phyloP scores from a whole-genome alignment of 1,140 invertebrate species.

The Musca vetustissima region DNA sequence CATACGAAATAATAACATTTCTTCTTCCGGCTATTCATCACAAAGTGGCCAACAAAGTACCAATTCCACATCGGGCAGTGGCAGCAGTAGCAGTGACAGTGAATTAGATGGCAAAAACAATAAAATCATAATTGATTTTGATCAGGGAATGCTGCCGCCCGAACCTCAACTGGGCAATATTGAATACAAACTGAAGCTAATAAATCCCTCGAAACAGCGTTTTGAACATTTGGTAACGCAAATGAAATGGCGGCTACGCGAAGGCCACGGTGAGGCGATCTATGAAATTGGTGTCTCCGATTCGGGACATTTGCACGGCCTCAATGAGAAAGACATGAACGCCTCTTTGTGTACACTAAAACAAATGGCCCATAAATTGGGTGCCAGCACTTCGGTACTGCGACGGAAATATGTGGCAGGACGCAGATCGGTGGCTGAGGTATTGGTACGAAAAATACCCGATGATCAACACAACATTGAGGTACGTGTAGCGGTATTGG shows the following conservation, averaged over 20 bases:
- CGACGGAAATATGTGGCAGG: constrained; percentile 57
- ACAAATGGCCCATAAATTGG: constrained; percentile 82
- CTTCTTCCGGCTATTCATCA: neutral
- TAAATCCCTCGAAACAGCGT: constrained; percentile 78
- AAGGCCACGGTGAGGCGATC: constrained; percentile 90
- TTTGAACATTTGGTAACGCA: constrained; percentile 90
- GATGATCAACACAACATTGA: constrained; percentile 91
- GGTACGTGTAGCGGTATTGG: constrained; percentile 87
- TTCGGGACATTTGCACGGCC: constrained; percentile 81
- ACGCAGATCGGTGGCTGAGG: constrained; percentile 72
- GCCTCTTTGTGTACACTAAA: constrained; percentile 80
- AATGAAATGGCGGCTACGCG: constrained; percentile 86
- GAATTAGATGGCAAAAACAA: constrained; percentile 46
- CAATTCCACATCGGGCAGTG: constrained; percentile 1
- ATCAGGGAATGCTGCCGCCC: constrained; percentile 71
- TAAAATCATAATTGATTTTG: constrained; percentile 53
- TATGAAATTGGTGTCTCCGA: constrained; percentile 97
- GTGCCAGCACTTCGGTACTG: constrained; percentile 74
- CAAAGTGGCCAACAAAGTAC: constrained; percentile 9
- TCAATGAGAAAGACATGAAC: constrained; percentile 77
- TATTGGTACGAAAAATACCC: constrained; percentile 87
- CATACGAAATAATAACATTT: constrained; percentile 40
- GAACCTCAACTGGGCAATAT: constrained; percentile 89
- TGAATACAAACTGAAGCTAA: constrained; percentile 89
- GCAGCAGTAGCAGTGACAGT: constrained; percentile 41